Conservation (phyloP, 2,797 vertebrate genomes). For the Margarornis squamiger region DNA sequence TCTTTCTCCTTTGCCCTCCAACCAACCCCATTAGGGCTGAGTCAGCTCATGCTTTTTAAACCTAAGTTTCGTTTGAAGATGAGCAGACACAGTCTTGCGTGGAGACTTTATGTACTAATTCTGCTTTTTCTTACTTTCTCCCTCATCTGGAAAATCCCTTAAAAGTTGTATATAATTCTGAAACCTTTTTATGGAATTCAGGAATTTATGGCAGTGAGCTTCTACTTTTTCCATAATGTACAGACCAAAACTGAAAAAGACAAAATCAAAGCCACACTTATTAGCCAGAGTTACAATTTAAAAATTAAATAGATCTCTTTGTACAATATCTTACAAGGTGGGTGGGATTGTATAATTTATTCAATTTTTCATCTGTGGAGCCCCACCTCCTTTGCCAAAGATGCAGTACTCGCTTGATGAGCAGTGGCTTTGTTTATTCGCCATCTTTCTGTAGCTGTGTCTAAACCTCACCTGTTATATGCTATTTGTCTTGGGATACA, state of each 20-base stretch:
- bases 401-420: background rate
- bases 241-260: background rate
- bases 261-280: background rate
- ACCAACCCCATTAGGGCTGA: background rate
- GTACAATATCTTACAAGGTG: background rate
- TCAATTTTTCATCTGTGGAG: background rate
- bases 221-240: background rate
- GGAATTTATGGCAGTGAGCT: background rate
- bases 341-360: background rate
- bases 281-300: background rate
- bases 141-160: background rate
- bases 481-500: background rate
- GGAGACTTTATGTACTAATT: background rate
- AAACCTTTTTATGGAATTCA: background rate
- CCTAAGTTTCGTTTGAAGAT: background rate
- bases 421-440: background rate
- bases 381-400: background rate
- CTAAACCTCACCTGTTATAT: background rate
- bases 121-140: background rate
- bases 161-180: background rate
- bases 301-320: background rate
- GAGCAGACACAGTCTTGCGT: background rate
- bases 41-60: background rate
- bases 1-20: background rate
- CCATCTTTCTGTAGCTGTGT: background rate